A percentile compares a stretch with the other conserved stretches of the same genome.
Conservation (phyloP, 2,797 vertebrate genomes). For the Manis javanica region DNA sequence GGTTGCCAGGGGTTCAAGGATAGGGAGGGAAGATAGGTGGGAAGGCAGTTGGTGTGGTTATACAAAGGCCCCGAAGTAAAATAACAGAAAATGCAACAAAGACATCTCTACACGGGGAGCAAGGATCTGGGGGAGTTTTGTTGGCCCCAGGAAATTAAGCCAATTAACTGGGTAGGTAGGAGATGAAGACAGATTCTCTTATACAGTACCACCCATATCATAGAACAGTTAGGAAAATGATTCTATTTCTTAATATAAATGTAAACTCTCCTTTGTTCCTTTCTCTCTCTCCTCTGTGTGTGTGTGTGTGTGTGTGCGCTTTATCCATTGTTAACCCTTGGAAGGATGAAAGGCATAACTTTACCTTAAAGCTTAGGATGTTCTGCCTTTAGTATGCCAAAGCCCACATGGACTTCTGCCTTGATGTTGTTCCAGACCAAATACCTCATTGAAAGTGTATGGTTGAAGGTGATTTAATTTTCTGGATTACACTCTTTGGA, state of each 20-base stretch:
- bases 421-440: neutral
- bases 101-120: neutral
- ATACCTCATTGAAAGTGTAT: neutral
- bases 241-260: neutral
- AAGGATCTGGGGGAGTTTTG: slow-evolving; percentile 46
- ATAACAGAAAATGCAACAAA: neutral
- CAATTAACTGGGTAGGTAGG: slow-evolving; percentile 27
- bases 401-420: neutral
- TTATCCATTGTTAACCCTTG: neutral
- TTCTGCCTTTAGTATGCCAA: neutral
- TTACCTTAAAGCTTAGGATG: neutral
- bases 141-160: slow-evolving; percentile 50
- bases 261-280: neutral
- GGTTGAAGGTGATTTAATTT: neutral
- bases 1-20: neutral
- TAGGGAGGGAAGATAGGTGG: neutral
- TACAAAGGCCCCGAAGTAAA: neutral
- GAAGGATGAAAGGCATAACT: neutral
- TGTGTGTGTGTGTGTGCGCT: neutral
- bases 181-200: slow-evolving; percentile 58
- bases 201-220: neutral
- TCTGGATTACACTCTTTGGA: neutral
- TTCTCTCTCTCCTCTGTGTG: neutral
- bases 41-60: neutral
- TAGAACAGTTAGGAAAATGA: neutral